These are phyloP conservation scores for Staurois parvus DNA, from an alignment of 2,797 vertebrate genomes.

Conservation along the genomic window DNA sequence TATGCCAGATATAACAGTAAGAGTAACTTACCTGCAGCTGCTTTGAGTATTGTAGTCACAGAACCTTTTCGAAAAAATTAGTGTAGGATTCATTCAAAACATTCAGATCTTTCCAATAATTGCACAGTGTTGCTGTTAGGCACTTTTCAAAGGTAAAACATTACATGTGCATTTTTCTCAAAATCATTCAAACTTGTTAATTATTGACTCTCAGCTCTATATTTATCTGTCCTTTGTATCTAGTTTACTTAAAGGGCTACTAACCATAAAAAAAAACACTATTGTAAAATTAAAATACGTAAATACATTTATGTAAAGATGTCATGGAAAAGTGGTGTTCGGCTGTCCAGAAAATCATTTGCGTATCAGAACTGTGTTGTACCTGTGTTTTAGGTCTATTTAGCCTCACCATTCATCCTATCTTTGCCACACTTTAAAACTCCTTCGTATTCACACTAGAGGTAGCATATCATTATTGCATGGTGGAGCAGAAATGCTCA, in stretches of 20 bases:
- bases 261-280: no score
- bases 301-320: no score
- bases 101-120: not conserved
- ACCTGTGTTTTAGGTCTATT: no score
- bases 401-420: no score
- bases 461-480: no score
- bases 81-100: not conserved
- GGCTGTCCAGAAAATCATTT: no score
- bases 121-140: conserved; percentile 1
- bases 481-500: no score
- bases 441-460: no score
- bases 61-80: not conserved
- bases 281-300: no score
- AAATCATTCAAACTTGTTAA: conserved; percentile 23
- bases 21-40: conserved; percentile 6
- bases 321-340: no score
- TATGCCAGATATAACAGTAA: not conserved
- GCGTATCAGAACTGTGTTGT: no score
- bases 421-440: no score
- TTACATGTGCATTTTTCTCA: not conserved
- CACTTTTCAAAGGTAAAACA: conserved; percentile 6
- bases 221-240: not conserved
- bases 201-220: conserved; percentile 15
- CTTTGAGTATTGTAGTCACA: not conserved
- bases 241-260: not conserved